These are phyloP conservation scores for Mustela erminea DNA, from an alignment of 2,797 vertebrate species.

Conservation along the genomic window DNA sequence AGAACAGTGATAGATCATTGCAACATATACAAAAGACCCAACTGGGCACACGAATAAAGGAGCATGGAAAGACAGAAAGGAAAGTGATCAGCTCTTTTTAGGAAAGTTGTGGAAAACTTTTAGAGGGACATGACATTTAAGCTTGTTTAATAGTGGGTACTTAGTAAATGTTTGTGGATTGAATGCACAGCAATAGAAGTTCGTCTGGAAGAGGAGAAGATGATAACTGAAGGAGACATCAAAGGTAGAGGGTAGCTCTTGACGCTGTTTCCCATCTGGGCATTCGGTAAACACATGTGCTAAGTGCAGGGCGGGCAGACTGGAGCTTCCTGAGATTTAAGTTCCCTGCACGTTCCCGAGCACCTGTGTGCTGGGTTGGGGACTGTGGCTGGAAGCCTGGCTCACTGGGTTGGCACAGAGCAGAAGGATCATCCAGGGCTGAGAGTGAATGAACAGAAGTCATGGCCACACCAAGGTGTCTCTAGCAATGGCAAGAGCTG, in stretches of 20 bases:
- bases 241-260: not conserved
- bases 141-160: not conserved
- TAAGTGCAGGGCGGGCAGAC: not conserved
- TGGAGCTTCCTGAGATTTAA: not conserved
- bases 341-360: not conserved
- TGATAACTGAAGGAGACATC: not conserved
- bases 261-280: not conserved
- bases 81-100: not conserved
- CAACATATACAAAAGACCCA: not conserved
- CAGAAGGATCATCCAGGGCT: no score
- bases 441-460: not conserved
- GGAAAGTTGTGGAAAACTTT: not conserved
- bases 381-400: not conserved
- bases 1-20: not conserved
- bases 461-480: not conserved
- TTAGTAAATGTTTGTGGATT: not conserved
- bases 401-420: not conserved
- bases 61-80: not conserved
- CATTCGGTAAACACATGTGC: no score
- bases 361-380: not conserved
- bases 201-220: not conserved
- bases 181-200: not conserved
- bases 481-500: not conserved
- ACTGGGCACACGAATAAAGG: not conserved
- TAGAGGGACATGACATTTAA: not conserved